Evolutionary conservation across 2,888 invertebrate species (phyloP).

Genomic region (Lepidochitona cinerea): DNA sequence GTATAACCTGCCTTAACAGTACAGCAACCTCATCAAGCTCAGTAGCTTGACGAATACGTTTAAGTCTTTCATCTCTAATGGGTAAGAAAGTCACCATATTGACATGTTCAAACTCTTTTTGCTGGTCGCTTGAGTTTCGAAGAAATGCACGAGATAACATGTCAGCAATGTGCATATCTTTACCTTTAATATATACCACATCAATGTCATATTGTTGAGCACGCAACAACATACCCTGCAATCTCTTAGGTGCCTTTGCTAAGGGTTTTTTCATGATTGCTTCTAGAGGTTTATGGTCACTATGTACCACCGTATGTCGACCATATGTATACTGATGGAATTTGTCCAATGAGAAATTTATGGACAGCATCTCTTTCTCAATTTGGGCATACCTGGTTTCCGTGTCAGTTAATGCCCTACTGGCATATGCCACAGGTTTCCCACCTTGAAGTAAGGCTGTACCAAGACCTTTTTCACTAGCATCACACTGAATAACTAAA

Average conservation of each 20-base stretch:
- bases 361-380: too few relatives aligned
- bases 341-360: constrained; percentile 12
- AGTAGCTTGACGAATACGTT: constrained; percentile 1
- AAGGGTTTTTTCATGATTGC: constrained; percentile 11
- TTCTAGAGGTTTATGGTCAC: constrained; percentile 16
- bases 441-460: constrained; percentile 13
- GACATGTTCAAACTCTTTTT: neutral
- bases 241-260: neutral
- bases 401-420: constrained; percentile 15
- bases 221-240: constrained; percentile 13
- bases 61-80: neutral
- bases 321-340: constrained; percentile 17
- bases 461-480: constrained; percentile 7
- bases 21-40: constrained; percentile 9
- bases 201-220: constrained; percentile 6
- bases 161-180: constrained; percentile 31
- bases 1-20: constrained; percentile 4
- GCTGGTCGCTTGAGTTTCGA: neutral
- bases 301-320: constrained; percentile 1
- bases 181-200: constrained; percentile 7
- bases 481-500: constrained; percentile 9
- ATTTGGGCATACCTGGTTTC: constrained; percentile 19
- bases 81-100: constrained; percentile 2
- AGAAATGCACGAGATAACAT: constrained; percentile 34
- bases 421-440: constrained; percentile 17